Percentiles rank a stretch among this genome's conserved stretches.
Conservation (phyloP, 2,113 vertebrate genomes). For the Phaethornis superciliosus region DNA sequence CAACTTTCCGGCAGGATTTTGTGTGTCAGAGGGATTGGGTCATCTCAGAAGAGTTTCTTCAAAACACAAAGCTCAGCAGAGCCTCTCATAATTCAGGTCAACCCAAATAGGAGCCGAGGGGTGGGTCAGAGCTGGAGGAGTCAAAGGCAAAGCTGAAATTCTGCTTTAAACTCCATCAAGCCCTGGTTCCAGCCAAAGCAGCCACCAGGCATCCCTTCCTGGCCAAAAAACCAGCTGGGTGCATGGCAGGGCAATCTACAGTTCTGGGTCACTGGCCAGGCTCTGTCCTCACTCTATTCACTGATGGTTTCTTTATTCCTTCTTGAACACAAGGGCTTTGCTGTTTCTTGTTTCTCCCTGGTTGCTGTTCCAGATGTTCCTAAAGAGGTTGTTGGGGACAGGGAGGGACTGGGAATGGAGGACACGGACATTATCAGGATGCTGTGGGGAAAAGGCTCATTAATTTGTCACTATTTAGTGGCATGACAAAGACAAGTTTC, state of each 20-base stretch:
- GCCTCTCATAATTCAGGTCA: neutral
- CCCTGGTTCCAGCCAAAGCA: neutral
- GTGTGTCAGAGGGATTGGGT: neutral
- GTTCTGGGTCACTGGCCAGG: neutral
- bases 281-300: neutral
- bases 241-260: fast-evolving
- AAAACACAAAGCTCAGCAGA: neutral
- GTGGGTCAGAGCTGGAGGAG: neutral
- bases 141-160: neutral
- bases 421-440: neutral
- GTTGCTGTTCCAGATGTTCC: neutral
- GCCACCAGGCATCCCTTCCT: fast-evolving
- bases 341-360: fast-evolving
- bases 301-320: neutral
- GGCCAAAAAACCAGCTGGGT: neutral
- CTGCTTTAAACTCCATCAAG: neutral
- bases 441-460: neutral
- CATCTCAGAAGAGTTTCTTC: neutral
- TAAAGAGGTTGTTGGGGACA: neutral
- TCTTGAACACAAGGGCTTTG: neutral
- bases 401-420: neutral
- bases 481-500: neutral
- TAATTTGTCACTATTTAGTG: neutral
- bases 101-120: neutral
- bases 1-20: neutral